phyloP scores from a whole-genome alignment of 2,888 invertebrate genomes.

The Cosmorhoe ocellata region DNA sequence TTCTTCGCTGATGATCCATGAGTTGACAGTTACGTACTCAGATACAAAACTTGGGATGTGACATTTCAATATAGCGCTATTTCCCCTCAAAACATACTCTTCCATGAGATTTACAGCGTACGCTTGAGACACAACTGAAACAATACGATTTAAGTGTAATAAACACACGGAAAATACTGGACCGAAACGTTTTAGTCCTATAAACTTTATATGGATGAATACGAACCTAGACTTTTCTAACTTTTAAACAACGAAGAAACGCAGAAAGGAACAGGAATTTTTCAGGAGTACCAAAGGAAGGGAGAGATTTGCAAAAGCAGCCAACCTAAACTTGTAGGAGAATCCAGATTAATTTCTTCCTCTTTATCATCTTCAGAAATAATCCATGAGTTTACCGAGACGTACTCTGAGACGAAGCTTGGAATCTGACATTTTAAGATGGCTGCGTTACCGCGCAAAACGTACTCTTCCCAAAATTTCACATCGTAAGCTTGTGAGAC shows the following conservation, averaged over 20 bases:
- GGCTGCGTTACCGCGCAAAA: slow-evolving; percentile 94
- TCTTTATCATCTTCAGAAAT: slow-evolving; percentile 86
- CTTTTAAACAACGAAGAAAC: background rate
- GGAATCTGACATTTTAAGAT: slow-evolving; percentile 96
- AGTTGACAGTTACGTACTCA: slow-evolving; percentile 92
- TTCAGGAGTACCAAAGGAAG: background rate
- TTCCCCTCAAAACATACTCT: slow-evolving; percentile 94
- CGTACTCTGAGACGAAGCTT: slow-evolving; percentile 96
- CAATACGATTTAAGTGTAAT: slow-evolving; percentile 41
- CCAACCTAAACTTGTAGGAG: slow-evolving; percentile 59
- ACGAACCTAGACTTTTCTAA: background rate
- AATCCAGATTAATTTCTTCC: slow-evolving; percentile 65
- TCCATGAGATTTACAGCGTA: slow-evolving; percentile 96
- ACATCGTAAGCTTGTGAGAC: slow-evolving; percentile 94
- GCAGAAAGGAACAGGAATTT: background rate
- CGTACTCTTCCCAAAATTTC: slow-evolving; percentile 96
- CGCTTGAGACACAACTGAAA: slow-evolving; percentile 94
- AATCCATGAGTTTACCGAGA: slow-evolving; percentile 92
- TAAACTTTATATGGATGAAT: background rate
- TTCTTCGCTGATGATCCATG: slow-evolving; percentile 92
- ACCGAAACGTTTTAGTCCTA: background rate
- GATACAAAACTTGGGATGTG: slow-evolving; percentile 96
- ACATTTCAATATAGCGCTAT: slow-evolving; percentile 95
- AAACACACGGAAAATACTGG: slow-evolving; percentile 6
- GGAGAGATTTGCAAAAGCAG: slow-evolving; percentile 13